Evolutionary conservation across 2,113 vertebrate genomes (phyloP).

Genomic region (Neogobius melanostomus): DNA sequence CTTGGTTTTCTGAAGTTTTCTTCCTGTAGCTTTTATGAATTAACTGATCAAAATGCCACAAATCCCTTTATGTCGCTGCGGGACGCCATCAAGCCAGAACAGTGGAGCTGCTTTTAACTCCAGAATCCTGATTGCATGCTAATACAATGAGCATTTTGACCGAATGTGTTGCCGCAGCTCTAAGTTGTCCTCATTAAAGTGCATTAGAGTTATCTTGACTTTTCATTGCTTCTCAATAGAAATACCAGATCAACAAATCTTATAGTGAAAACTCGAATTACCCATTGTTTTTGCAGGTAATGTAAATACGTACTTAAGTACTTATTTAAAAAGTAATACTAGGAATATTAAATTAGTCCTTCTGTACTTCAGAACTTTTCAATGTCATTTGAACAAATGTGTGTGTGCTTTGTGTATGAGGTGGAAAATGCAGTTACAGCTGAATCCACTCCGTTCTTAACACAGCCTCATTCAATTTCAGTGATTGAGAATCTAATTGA

Average conservation of each 20-base stretch:
- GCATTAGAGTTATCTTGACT: background rate
- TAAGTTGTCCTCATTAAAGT: background rate
- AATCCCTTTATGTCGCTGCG: constrained; percentile 21
- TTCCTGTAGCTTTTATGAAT: constrained; percentile 46
- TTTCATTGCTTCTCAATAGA: too few species aligned
- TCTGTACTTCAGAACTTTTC: too few species aligned
- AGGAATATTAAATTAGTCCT: too few species aligned
- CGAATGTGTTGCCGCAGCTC: constrained; percentile 4
- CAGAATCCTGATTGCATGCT: constrained; percentile 14
- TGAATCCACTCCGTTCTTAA: constrained; percentile 46
- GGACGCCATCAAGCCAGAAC: constrained; percentile 23
- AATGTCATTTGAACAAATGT: too few species aligned
- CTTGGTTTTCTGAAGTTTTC: constrained; percentile 36
- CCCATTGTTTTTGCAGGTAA: too few species aligned
- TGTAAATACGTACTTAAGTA: too few species aligned
- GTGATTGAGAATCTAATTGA: constrained; percentile 66
- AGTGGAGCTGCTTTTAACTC: constrained; percentile 29
- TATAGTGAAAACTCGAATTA: too few species aligned
- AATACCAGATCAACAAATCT: too few species aligned
- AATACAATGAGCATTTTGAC: constrained; percentile 6
- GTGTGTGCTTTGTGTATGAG: background rate
- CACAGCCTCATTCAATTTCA: constrained; percentile 55
- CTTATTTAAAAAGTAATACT: too few species aligned
- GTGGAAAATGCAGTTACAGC: constrained; percentile 44
- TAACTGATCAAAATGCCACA: constrained; percentile 38